Percentiles rank a stretch among this genome's conserved stretches.
phyloP scores from a whole-genome alignment of 2,113 vertebrate species.

The Oncorhynchus mykiss region DNA sequence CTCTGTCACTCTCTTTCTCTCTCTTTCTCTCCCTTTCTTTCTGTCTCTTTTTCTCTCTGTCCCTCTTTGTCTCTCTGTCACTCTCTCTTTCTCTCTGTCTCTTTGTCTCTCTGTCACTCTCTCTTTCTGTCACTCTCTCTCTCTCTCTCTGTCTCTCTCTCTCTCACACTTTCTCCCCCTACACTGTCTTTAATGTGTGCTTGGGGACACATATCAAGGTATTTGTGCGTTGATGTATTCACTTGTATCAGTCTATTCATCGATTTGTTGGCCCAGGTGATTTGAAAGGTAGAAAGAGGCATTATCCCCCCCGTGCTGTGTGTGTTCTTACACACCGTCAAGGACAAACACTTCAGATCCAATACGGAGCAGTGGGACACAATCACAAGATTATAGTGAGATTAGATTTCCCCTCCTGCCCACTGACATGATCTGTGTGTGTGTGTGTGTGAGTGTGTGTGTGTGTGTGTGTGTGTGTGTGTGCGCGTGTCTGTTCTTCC shows the following conservation, averaged over 20 bases:
- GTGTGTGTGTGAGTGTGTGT: slow-evolving; percentile 10
- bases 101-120: background rate
- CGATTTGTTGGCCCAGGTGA: slow-evolving; percentile 1
- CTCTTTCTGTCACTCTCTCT: too few species aligned
- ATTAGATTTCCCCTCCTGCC: slow-evolving; percentile 25
- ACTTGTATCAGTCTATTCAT: slow-evolving; percentile 35
- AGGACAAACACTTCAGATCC: slow-evolving; percentile 35
- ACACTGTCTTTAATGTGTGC: background rate
- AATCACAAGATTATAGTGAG: slow-evolving; percentile 22
- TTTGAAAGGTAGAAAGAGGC: slow-evolving; percentile 25
- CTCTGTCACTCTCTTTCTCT: background rate
- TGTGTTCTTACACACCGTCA: slow-evolving; percentile 35
- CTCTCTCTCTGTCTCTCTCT: background rate
- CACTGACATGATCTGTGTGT: slow-evolving; percentile 14
- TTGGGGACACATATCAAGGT: background rate
- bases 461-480: slow-evolving; percentile 10
- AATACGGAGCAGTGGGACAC: slow-evolving; percentile 18
- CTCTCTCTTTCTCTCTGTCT: background rate
- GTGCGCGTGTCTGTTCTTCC: slow-evolving; percentile 3
- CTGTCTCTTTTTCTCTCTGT: background rate
- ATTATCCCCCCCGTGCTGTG: slow-evolving; percentile 27
- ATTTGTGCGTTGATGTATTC: slow-evolving; percentile 19
- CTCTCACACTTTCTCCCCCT: background rate
- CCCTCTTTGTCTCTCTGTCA: background rate
- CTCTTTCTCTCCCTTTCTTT: background rate